Base-by-base conservation (phyloP, 1,140 invertebrate species). In the Drosophila teissieri region DNA sequence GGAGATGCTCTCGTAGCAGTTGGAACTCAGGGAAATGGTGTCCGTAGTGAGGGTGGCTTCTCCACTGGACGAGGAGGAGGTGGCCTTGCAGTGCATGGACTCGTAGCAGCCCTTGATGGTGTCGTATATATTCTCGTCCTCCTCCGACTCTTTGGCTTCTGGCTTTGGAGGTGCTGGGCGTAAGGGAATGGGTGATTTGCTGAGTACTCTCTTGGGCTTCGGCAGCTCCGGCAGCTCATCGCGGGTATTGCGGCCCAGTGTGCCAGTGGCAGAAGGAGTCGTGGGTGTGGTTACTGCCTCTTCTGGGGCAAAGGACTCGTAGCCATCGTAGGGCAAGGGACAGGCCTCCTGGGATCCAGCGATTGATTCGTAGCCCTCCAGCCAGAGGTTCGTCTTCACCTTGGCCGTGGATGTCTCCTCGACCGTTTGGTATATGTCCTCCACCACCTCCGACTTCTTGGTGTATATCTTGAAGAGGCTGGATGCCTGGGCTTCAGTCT, bases 1-100 rank as follows among this genome's bases (percentile, higher is more conserved):
- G 27, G 93, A 93, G 52, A 94, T 94, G 52, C 93, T 94, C 65
- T 94, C 94, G 67, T 94, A 94, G 73, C 94, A 94, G 75, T 94
- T 94, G 3, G 94, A 94, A n/a, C 92, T 68, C 0, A 94, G 89
- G 0, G 92, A 92, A n/a, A 78, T 67, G 52, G 53, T 62, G 58
- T 92, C 91, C 15, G 67, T 70, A 46, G 46, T 34, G 15, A 31
- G 3, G 2, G 42, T 69, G 36, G 19, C 34, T 5, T 24, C 44
- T 2, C 39, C 92, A 11, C 42, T 52, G 34, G 60, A 46, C 19
- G 65, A 27, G 0, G 55, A 54, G 6, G 64, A 45, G 10, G 64
- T 34, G 0, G 34, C 46, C 58, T 77, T 78, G 53, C 53, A 54
- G 19, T 86, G 73, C 58, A 92, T 46, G 15, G 86, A 90, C 37